These are phyloP conservation scores for Calephelis nemesis DNA, from an alignment of 1,140 invertebrate genomes.

Conservation along the genomic window DNA sequence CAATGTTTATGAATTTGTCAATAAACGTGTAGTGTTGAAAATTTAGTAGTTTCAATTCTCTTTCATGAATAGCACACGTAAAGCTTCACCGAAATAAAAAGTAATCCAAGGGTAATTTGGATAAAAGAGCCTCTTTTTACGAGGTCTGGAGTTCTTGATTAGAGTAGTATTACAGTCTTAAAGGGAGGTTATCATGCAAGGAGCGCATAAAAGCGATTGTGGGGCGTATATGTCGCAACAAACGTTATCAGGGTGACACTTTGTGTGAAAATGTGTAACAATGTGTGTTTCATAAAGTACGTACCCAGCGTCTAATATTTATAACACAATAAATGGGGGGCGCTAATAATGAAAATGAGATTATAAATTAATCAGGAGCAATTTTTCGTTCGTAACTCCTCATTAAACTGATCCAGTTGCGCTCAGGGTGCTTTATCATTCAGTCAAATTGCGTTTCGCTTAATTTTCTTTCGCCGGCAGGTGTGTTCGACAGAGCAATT, in stretches of 20 bases:
- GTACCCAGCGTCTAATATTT: constrained; percentile 37
- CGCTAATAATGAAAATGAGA: constrained; percentile 66
- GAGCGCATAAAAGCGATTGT: constrained; percentile 53
- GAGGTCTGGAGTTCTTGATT: constrained; percentile 48
- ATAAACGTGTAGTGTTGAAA: constrained; percentile 52
- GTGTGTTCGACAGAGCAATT: constrained; percentile 79
- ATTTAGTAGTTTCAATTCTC: neutral
- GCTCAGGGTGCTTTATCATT: constrained; percentile 74
- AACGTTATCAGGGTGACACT: constrained; percentile 34
- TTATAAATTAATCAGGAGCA: constrained; percentile 71
- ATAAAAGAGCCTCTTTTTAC: constrained; percentile 57
- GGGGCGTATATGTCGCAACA: constrained; percentile 46
- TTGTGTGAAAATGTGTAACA: constrained; percentile 21
- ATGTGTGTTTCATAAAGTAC: constrained; percentile 4
- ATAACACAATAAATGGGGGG: constrained; percentile 56
- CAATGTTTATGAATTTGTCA: constrained; percentile 75
- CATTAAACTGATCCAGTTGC: constrained; percentile 73
- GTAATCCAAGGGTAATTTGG: constrained; percentile 56
- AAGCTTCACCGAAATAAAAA: constrained; percentile 32
- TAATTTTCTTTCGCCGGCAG: constrained; percentile 78
- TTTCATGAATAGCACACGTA: neutral
- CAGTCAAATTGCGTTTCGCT: constrained; percentile 78
- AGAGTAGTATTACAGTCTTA: constrained; percentile 47
- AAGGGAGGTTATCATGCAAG: constrained; percentile 59
- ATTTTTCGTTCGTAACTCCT: constrained; percentile 72